These are phyloP conservation scores for Heliconius himera DNA, from an alignment of 1,140 invertebrate species.

Conservation along the genomic window DNA sequence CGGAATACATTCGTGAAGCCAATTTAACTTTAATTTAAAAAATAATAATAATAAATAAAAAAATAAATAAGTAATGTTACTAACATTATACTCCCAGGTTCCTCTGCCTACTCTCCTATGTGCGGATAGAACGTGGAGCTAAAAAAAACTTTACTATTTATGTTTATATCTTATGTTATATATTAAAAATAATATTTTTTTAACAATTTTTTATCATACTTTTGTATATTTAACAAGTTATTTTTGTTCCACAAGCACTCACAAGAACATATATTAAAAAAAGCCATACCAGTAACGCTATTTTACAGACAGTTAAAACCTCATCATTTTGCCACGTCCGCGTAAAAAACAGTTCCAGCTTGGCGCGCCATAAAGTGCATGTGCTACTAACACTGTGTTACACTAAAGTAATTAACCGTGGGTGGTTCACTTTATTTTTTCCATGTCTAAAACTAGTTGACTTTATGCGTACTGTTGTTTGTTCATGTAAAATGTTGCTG, in stretches of 20 bases:
- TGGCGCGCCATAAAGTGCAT: constrained; percentile 25
- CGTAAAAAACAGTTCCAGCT: constrained; percentile 11
- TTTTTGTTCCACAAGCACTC: neutral
- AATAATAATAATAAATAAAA: too few relatives aligned
- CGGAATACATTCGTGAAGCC: too few relatives aligned
- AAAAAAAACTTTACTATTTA: too few relatives aligned
- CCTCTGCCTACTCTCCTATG: too few relatives aligned
- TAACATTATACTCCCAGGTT: too few relatives aligned
- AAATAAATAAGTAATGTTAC: too few relatives aligned
- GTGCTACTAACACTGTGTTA: constrained; percentile 18
- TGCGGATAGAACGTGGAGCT: too few relatives aligned
- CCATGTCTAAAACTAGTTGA: neutral
- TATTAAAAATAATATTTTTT: too few relatives aligned
- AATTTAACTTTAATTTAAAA: too few relatives aligned
- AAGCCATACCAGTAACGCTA: neutral
- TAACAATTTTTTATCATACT: neutral
- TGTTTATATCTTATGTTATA: too few relatives aligned
- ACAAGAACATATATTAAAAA: neutral
- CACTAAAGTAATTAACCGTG: constrained; percentile 20
- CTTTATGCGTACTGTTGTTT: constrained; percentile 6
- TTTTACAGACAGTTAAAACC: neutral
- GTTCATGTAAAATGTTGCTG: neutral
- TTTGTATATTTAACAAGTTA: neutral
- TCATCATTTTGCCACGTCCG: neutral
- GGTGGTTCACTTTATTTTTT: constrained; percentile 2